Evolutionary conservation across 2,113 vertebrate species (phyloP), one percentile per base, ranked within the genome.

Genomic region (Syngnathus floridae): DNA sequence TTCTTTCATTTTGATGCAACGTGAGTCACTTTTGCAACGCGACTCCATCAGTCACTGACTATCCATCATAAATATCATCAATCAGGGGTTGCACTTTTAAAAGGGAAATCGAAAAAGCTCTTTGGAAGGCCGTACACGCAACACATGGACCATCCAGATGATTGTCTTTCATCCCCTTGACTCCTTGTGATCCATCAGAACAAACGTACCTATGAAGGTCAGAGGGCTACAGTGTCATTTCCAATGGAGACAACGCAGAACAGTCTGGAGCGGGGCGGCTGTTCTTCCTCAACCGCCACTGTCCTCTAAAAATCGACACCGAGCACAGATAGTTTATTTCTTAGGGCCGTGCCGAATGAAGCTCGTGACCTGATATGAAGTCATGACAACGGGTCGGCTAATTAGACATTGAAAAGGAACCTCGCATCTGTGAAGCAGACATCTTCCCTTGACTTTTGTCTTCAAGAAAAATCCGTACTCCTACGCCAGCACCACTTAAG

Each of bases 401-500:
- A 82, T 79, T 80, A 80, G 74, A 85, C 64, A 75, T 79, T 64
- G 43, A 14, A 64, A 79, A 76, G 45, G 66, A 83, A 67, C 49
- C 21, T 66, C 4, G 41, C 83, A 85, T 80, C 78, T 86, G 87
- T 51, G 64, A 56, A 65, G 16, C 87, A 88, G 81, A 79, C 74
- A 40, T 38, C 43, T 49, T 73, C 52, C 49, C 56, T 72, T 72
- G 79, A 84, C 87, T 87, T 87, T 84, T 88, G 84, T 69, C 70
- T 62, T 61, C 69, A 84, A 87, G 84, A 84, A 77, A 71, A 3
- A 51, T 71, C 63, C 73, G 74, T 71, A 60, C 16, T 5, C 17
- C 7, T 57, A 36, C 74, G 79, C 57, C 79, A 70, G 51, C 66
- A 65, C 71, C 46, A 54, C 64, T 36, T 56, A 74, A 70, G 66